Conservation (phyloP, 2,797 vertebrate species). For the Telmatherina bonti region DNA sequence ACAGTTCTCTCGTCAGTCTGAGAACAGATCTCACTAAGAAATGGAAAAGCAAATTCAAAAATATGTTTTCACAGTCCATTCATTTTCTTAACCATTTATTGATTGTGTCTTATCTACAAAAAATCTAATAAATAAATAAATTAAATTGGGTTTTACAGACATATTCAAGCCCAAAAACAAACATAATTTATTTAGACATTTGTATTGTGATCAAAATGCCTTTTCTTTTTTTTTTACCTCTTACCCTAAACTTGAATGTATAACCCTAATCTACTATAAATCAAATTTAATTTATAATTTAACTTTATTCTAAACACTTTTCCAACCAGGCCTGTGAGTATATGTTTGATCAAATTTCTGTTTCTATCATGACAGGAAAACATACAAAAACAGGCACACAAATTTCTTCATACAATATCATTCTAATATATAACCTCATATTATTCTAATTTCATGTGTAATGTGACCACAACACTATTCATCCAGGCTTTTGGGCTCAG, state of each 20-base stretch:
- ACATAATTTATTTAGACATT: background rate
- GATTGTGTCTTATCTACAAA: background rate
- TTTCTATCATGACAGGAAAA: background rate
- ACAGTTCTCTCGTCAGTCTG: background rate
- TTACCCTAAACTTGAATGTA: background rate
- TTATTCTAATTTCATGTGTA: too few relatives aligned
- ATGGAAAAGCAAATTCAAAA: background rate
- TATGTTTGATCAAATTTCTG: too few relatives aligned
- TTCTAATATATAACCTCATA: too few relatives aligned
- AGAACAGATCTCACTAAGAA: background rate
- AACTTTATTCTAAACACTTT: background rate
- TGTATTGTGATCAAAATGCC: background rate
- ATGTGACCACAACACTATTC: too few relatives aligned
- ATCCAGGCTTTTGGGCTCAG: too few relatives aligned
- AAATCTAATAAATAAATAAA: background rate
- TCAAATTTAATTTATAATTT: background rate
- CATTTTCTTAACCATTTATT: background rate
- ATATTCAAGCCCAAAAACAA: background rate
- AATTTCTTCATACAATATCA: background rate
- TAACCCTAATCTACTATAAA: background rate
- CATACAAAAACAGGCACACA: background rate
- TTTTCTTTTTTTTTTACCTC: background rate
- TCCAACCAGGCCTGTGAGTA: too few relatives aligned
- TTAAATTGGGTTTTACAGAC: background rate
- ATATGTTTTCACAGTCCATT: background rate